These are phyloP conservation scores for Trissolcus basalis DNA, from an alignment of 1,140 invertebrate genomes.

Conservation along the genomic window DNA sequence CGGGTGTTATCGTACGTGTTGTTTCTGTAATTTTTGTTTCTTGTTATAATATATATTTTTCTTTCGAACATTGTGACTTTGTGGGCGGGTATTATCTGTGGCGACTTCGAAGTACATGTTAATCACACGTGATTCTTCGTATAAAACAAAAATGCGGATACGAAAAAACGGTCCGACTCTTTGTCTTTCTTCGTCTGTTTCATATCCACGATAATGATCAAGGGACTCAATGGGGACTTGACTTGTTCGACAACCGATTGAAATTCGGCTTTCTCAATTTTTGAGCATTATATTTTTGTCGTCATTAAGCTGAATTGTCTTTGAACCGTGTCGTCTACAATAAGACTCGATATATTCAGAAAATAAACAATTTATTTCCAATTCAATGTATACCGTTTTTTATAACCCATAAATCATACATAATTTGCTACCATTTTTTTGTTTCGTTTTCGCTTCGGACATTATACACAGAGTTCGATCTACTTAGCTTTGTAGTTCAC, in stretches of 20 bases:
- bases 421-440: slow-evolving; percentile 2
- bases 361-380: slow-evolving; percentile 57
- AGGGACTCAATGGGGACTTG: slow-evolving; percentile 10
- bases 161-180: not conserved
- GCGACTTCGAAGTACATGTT: slow-evolving; percentile 12
- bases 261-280: slow-evolving; percentile 42
- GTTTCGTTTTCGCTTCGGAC: slow-evolving; percentile 12
- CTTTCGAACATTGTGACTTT: slow-evolving; percentile 31
- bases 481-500: slow-evolving; percentile 8
- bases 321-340: slow-evolving; percentile 25
- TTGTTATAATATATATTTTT: slow-evolving; percentile 32
- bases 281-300: slow-evolving; percentile 46
- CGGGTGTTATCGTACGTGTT: slow-evolving; percentile 42
- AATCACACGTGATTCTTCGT: slow-evolving; percentile 18
- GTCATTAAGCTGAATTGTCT: slow-evolving; percentile 24
- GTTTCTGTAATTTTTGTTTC: slow-evolving; percentile 32
- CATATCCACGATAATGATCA: slow-evolving; percentile 45
- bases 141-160: not conserved
- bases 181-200: slow-evolving; percentile 31
- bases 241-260: slow-evolving; percentile 33
- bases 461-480: slow-evolving; percentile 33
- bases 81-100: slow-evolving; percentile 17
- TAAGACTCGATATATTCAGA: slow-evolving; percentile 53
- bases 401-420: slow-evolving; percentile 35
- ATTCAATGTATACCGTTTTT: slow-evolving; percentile 32